A percentile compares a stretch with the other conserved stretches of the same genome.
Evolutionary conservation across 2,797 vertebrate species (phyloP).

Genomic region (Chromis chromis): DNA sequence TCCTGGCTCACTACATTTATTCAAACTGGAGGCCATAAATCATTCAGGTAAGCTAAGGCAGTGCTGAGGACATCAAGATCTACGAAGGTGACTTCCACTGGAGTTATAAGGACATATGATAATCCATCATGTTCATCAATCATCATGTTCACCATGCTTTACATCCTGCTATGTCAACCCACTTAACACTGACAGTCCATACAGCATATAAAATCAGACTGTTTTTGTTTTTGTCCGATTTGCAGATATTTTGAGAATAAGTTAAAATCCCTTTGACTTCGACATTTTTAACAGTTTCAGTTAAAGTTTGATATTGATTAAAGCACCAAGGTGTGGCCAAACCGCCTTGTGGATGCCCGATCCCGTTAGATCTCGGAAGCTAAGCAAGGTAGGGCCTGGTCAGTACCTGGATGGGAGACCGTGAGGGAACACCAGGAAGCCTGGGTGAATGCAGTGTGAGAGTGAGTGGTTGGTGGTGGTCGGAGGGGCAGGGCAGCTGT

Average conservation of each 20-base stretch:
- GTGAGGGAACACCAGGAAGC: no score
- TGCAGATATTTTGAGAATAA: slow-evolving; percentile 5
- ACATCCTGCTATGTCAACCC: not conserved
- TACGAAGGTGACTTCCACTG: no score
- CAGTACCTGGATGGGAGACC: no score
- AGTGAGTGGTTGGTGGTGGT: no score
- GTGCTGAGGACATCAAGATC: not conserved
- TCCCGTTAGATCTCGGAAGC: no score
- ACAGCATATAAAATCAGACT: not conserved
- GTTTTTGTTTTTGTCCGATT: not conserved
- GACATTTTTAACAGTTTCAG: not conserved
- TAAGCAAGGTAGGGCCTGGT: no score
- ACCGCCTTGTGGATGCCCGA: no score
- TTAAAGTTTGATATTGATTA: slow-evolving; percentile 15
- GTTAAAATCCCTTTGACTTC: slow-evolving; percentile 1
- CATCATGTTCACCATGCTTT: not conserved
- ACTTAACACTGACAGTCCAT: not conserved
- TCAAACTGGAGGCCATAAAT: not conserved
- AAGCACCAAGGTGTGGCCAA: no score
- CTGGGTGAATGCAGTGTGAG: no score
- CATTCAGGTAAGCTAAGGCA: not conserved
- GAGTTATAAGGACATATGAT: not conserved
- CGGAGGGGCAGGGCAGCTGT: no score
- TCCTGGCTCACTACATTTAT: slow-evolving; percentile 1
- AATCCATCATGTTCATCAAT: slow-evolving; percentile 18